Evolutionary conservation across 2,113 vertebrate species (phyloP).

Genomic region (Dipodomys stephensi): DNA sequence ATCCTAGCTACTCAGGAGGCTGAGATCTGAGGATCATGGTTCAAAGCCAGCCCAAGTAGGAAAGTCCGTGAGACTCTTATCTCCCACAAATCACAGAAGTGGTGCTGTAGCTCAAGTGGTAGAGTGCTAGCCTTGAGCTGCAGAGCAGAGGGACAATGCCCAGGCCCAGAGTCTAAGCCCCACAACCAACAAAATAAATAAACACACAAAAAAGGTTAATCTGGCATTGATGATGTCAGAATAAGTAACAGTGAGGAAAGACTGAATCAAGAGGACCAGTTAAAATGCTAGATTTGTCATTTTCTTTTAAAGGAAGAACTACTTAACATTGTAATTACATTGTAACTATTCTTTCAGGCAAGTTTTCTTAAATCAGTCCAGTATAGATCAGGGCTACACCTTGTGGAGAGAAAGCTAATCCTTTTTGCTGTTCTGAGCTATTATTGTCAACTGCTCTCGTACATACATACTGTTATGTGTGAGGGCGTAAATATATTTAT

Average conservation of each 20-base stretch:
- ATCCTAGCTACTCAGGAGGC: too few species aligned
- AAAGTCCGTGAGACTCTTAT: too few species aligned
- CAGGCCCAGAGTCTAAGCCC: too few species aligned
- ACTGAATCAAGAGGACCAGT: background rate
- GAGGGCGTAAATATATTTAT: conserved; percentile 93
- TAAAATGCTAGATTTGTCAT: background rate
- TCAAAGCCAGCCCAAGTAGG: too few species aligned
- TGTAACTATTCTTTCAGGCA: conserved; percentile 75
- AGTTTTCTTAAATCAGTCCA: conserved; percentile 81
- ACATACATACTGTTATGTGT: conserved; percentile 90
- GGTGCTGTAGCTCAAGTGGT: too few species aligned
- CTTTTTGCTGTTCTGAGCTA: conserved; percentile 89
- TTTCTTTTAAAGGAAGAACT: conserved; percentile 78
- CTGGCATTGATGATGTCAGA: accelerated
- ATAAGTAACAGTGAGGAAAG: background rate
- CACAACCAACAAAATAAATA: too few species aligned
- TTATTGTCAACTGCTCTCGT: conserved; percentile 93
- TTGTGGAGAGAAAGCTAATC: conserved; percentile 82
- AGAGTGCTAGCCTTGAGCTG: too few species aligned
- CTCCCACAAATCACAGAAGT: too few species aligned
- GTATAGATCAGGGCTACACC: conserved; percentile 82
- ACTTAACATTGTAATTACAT: conserved; percentile 76
- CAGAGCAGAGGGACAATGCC: too few species aligned
- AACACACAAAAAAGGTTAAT: background rate
- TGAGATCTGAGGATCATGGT: too few species aligned